Conservation (phyloP, 2,888 invertebrate species). For the Himalopsyche anomala region DNA sequence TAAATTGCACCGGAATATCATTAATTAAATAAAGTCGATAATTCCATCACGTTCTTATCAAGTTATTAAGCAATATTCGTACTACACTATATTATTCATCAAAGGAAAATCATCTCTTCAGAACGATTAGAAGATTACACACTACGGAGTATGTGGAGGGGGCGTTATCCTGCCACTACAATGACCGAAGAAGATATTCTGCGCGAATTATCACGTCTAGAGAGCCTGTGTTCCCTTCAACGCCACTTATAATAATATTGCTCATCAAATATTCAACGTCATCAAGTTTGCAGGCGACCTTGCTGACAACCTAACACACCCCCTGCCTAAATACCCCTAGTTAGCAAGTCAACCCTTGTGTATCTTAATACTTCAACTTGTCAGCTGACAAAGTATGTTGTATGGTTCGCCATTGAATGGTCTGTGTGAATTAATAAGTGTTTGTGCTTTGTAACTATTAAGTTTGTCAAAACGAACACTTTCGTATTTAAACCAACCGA, state of each 20-base stretch:
- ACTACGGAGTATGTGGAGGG: not conserved
- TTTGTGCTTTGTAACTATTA: no score
- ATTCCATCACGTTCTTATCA: no score
- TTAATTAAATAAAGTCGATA: no score
- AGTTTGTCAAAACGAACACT: no score
- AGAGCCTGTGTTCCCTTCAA: not conserved
- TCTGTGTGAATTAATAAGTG: no score
- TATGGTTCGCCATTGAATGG: not conserved
- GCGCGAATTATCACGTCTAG: not conserved
- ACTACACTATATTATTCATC: not conserved
- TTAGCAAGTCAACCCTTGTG: conserved; percentile 26
- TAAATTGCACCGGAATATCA: no score
- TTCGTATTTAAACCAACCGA: no score
- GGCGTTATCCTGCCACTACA: not conserved
- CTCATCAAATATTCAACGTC: not conserved
- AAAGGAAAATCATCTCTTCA: not conserved
- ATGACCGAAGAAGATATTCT: conserved; percentile 1
- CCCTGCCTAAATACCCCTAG: conserved; percentile 1
- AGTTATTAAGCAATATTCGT: no score
- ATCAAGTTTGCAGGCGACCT: not conserved
- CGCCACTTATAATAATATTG: conserved; percentile 7
- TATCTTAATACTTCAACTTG: conserved; percentile 22
- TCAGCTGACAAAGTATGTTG: not conserved
- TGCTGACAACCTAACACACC: not conserved
- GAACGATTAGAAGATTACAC: conserved; percentile 13